Evolutionary conservation across 2,797 vertebrate genomes (phyloP).

Genomic region (Falco biarmicus): DNA sequence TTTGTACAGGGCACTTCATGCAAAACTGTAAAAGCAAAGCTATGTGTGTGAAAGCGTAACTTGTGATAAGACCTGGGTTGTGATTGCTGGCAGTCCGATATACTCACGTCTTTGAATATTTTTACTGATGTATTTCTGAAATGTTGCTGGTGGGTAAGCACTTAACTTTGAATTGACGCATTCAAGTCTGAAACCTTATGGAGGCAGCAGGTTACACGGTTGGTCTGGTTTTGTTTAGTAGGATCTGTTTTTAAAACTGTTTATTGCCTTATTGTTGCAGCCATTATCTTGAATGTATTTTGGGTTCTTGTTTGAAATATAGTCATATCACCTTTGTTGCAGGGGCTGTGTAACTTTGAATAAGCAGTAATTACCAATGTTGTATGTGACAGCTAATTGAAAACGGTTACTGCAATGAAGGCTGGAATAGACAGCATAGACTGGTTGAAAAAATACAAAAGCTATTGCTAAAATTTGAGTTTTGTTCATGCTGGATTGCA

Average conservation of each 20-base stretch:
- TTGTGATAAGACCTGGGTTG: conserved; percentile 20
- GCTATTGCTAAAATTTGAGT: background rate
- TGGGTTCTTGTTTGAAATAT: conserved; percentile 10
- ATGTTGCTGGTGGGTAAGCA: background rate
- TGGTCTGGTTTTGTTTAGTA: conserved; percentile 34
- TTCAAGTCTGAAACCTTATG: background rate
- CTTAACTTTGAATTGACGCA: conserved; percentile 27
- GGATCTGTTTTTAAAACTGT: conserved; percentile 34
- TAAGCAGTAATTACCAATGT: background rate
- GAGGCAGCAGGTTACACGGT: background rate
- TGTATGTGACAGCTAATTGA: conserved; percentile 7
- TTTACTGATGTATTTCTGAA: conserved; percentile 5
- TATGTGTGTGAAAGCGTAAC: background rate
- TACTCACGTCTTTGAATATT: conserved; percentile 38
- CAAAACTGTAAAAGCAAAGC: background rate
- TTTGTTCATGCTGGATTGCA: background rate
- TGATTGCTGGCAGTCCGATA: conserved; percentile 46
- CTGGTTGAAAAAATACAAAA: background rate
- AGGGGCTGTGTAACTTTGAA: conserved; percentile 32
- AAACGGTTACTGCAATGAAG: background rate
- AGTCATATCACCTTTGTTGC: conserved; percentile 40
- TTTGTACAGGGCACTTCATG: background rate
- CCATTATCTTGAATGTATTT: conserved; percentile 51
- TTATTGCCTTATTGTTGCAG: conserved; percentile 64
- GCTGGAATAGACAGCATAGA: background rate